Evolutionary conservation across 2,797 vertebrate genomes (phyloP).

Genomic region (Leuciscus waleckii): DNA sequence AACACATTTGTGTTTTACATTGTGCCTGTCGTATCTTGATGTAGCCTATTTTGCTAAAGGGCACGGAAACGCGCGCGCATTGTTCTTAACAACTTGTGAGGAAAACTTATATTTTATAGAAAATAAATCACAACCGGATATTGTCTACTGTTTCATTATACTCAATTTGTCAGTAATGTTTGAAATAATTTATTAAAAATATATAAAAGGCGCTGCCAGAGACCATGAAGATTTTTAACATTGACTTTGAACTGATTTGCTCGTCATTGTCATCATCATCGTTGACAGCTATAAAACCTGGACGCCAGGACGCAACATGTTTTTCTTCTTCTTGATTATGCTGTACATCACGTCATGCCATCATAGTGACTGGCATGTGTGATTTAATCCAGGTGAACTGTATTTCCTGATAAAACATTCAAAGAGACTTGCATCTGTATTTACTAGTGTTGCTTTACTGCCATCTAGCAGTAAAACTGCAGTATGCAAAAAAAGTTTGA

Average conservation of each 20-base stretch:
- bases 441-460: slow-evolving; percentile 12
- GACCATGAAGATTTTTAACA: not conserved
- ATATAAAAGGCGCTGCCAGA: not conserved
- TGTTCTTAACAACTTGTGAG: slow-evolving; percentile 6
- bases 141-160: not conserved
- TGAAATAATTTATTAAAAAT: not conserved
- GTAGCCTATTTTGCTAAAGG: not conserved
- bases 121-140: not conserved
- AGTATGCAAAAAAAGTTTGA: not conserved
- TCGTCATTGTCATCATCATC: not conserved
- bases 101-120: not conserved
- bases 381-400: not conserved
- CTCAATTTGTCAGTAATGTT: not conserved
- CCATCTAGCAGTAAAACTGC: slow-evolving; percentile 39
- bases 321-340: not conserved
- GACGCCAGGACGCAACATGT: not conserved
- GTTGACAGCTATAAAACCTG: not conserved
- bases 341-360: not conserved
- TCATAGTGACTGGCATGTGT: not conserved
- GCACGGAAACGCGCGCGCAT: not conserved
- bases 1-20: not conserved
- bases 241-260: not conserved
- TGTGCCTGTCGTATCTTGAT: not conserved
- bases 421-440: not conserved
- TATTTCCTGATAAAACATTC: not conserved